phyloP scores from a whole-genome alignment of 2,888 invertebrate species.

The Plebejus melissa region DNA sequence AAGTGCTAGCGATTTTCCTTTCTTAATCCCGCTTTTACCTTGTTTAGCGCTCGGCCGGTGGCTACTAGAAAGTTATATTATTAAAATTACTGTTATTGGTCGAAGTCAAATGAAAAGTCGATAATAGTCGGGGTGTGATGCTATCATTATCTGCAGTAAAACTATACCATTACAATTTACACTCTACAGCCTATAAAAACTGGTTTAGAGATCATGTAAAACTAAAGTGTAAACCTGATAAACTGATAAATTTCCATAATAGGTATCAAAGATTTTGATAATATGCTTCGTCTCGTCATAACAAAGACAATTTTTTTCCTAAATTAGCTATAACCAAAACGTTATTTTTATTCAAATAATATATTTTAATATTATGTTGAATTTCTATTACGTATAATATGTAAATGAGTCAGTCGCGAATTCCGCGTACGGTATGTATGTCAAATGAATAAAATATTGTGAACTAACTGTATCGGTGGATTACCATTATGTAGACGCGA shows the following conservation, averaged over 20 bases:
- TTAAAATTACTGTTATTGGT: slow-evolving; percentile 28
- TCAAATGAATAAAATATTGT: slow-evolving; percentile 4
- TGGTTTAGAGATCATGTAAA: slow-evolving; percentile 10
- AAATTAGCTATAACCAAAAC: neutral
- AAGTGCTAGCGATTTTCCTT: slow-evolving; percentile 71
- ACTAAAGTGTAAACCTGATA: neutral
- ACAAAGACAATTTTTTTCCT: neutral
- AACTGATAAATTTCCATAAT: neutral
- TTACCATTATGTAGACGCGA: neutral
- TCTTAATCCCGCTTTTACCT: slow-evolving; percentile 68
- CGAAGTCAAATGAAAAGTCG: slow-evolving; percentile 14
- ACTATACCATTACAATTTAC: slow-evolving; percentile 11
- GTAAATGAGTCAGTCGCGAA: slow-evolving; percentile 11
- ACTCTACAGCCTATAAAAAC: neutral
- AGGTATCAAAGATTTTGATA: too few relatives aligned
- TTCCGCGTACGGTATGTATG: slow-evolving; percentile 12
- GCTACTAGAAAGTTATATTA: slow-evolving; percentile 49
- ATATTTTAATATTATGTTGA: neutral
- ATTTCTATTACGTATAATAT: slow-evolving; percentile 1
- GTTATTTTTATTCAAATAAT: neutral
- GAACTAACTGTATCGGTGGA: neutral
- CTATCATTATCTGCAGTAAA: slow-evolving; percentile 12
- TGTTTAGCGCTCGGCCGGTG: slow-evolving; percentile 38
- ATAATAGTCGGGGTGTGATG: slow-evolving; percentile 1
- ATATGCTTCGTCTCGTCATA: neutral